A percentile compares a stretch with the other conserved stretches of the same genome.
Evolutionary conservation across 2,797 vertebrate genomes (phyloP).

Genomic region (Helicolenus hilgendorfi): DNA sequence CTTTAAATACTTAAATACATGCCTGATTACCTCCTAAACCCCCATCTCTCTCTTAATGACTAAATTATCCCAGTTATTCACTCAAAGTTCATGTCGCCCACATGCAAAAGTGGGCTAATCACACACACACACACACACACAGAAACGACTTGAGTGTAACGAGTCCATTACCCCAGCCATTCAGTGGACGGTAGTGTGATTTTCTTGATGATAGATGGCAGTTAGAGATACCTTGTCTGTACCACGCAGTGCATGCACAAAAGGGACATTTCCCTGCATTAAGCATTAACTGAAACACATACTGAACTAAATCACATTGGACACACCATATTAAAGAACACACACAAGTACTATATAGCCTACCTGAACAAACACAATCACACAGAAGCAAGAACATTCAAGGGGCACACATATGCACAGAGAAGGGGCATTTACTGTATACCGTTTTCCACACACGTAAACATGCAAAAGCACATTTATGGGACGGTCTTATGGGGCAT

Average conservation of each 20-base stretch:
- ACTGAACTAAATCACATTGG: neutral
- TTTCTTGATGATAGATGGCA: constrained; percentile 68
- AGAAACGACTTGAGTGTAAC: constrained; percentile 39
- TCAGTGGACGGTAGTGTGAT: constrained; percentile 52
- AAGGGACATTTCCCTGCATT: neutral
- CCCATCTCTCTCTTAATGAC: constrained; percentile 62
- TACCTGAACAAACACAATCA: neutral
- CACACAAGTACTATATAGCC: neutral
- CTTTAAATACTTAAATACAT: constrained; percentile 67
- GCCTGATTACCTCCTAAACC: constrained; percentile 56
- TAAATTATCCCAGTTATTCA: constrained; percentile 76
- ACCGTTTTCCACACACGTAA: neutral
- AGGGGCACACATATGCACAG: neutral
- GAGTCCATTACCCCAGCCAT: constrained; percentile 60
- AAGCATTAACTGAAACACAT: neutral
- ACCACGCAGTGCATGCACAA: neutral
- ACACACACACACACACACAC: neutral
- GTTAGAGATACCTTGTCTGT: constrained; percentile 59
- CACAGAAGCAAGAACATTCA: neutral
- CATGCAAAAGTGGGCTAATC: neutral
- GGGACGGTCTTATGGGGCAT: neutral
- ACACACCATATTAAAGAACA: neutral
- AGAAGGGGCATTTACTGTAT: neutral
- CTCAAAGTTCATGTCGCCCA: constrained; percentile 35
- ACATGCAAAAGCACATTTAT: neutral